These are phyloP conservation scores for Contarinia nasturtii DNA, from an alignment of 1,140 invertebrate species.

Conservation along the genomic window DNA sequence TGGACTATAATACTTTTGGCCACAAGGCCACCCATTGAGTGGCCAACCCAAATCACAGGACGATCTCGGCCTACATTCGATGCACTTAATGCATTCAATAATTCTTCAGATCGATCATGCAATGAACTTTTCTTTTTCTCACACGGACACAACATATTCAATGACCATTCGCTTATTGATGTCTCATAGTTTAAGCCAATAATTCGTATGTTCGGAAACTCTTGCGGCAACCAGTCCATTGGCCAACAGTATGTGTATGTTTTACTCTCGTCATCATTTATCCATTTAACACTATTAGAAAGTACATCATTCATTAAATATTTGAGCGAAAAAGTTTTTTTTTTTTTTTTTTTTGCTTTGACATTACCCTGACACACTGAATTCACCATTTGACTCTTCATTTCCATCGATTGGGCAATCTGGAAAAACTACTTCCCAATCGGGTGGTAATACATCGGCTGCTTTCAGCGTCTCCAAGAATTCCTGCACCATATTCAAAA, in stretches of 20 bases:
- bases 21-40: slow-evolving; percentile 67
- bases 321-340: not conserved
- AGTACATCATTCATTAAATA: not conserved
- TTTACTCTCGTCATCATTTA: slow-evolving; percentile 15
- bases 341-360: not conserved
- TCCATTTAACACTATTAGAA: slow-evolving; percentile 13
- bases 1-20: slow-evolving; percentile 51
- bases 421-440: slow-evolving; percentile 23
- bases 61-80: slow-evolving; percentile 42
- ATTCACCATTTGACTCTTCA: slow-evolving; percentile 12
- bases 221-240: slow-evolving; percentile 53
- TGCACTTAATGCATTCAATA: slow-evolving; percentile 36
- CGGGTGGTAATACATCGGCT: slow-evolving; percentile 15
- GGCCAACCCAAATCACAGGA: slow-evolving; percentile 57
- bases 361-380: slow-evolving; percentile 14
- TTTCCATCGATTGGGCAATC: slow-evolving; percentile 16
- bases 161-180: slow-evolving; percentile 21
- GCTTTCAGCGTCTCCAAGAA: slow-evolving; percentile 16
- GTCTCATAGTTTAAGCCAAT: slow-evolving; percentile 23
- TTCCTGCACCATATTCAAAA: slow-evolving; percentile 7
- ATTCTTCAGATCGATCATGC: slow-evolving; percentile 34
- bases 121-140: slow-evolving; percentile 28
- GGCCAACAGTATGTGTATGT: slow-evolving; percentile 50
- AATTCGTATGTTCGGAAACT: slow-evolving; percentile 28
- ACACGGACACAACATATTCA: slow-evolving; percentile 23